Evolutionary conservation across 1,140 invertebrate species (phyloP).

Genomic region (Vollenhovia emeryi): DNA sequence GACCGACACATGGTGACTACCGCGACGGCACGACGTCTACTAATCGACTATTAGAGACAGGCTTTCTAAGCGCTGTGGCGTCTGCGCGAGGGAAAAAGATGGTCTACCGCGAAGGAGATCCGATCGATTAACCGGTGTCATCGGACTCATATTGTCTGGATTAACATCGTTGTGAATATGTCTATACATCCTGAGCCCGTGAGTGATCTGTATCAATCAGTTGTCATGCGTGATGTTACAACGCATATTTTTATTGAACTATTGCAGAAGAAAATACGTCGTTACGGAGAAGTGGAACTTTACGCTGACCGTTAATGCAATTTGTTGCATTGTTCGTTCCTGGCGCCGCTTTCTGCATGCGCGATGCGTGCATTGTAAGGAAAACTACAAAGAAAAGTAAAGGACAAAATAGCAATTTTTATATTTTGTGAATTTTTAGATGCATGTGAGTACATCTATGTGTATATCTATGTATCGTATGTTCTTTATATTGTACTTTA

Average conservation of each 20-base stretch:
- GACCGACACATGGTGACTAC: constrained; percentile 29
- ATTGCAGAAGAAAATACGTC: not conserved
- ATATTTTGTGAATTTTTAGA: not conserved
- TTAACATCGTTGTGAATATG: not conserved
- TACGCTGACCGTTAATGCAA: not conserved
- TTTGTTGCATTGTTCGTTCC: not conserved
- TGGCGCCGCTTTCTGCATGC: not conserved
- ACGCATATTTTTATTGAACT: not conserved
- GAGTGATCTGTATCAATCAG: not conserved
- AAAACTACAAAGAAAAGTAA: not conserved
- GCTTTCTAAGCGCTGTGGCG: not conserved
- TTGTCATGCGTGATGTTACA: not conserved
- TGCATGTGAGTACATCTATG: not conserved
- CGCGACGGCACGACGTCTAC: not conserved
- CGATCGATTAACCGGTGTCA: constrained; percentile 20
- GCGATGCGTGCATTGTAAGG: not conserved
- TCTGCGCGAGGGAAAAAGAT: constrained; percentile 32
- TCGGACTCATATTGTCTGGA: constrained; percentile 1
- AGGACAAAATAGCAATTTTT: not conserved
- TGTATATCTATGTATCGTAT: not conserved
- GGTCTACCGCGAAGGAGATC: not conserved
- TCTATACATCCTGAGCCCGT: not conserved
- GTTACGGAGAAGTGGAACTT: not conserved
- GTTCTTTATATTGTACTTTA: not conserved
- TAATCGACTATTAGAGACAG: not conserved